Evolutionary conservation across 2,888 invertebrate species (phyloP).

Genomic region (Drosophila quinaria): DNA sequence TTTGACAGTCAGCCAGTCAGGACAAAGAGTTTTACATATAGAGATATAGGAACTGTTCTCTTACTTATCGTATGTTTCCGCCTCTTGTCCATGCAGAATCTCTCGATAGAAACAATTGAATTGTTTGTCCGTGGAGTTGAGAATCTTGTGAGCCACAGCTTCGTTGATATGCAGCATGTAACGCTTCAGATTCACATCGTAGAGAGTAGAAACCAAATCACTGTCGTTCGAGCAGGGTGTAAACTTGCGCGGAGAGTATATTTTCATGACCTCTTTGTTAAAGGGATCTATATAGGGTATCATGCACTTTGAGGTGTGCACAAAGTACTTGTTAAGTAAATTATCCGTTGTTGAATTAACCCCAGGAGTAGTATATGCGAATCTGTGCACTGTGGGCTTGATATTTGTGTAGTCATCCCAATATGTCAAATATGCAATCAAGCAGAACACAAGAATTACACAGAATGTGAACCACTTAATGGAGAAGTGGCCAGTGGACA

Average conservation of each 20-base stretch:
- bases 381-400: neutral
- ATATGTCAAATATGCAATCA: neutral
- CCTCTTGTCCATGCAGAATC: conserved; percentile 52
- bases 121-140: conserved; percentile 31
- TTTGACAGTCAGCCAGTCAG: no score
- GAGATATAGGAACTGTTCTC: neutral
- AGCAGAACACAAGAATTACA: neutral
- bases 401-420: neutral
- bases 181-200: conserved; percentile 33
- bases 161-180: conserved; percentile 60
- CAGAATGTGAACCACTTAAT: conserved; percentile 19
- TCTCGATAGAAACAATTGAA: conserved; percentile 79
- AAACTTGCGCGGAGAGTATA: conserved; percentile 43
- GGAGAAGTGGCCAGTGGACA: neutral
- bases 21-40: no score
- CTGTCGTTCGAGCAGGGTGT: conserved; percentile 56
- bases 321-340: conserved; percentile 50
- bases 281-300: conserved; percentile 88
- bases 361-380: neutral
- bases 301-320: conserved; percentile 87
- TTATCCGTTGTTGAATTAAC: conserved; percentile 11
- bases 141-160: conserved; percentile 44
- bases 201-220: conserved; percentile 50
- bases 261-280: conserved; percentile 85
- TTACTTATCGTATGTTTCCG: conserved; percentile 57